Conservation (phyloP, 2,888 invertebrate genomes). For the Augiades crinisus region DNA sequence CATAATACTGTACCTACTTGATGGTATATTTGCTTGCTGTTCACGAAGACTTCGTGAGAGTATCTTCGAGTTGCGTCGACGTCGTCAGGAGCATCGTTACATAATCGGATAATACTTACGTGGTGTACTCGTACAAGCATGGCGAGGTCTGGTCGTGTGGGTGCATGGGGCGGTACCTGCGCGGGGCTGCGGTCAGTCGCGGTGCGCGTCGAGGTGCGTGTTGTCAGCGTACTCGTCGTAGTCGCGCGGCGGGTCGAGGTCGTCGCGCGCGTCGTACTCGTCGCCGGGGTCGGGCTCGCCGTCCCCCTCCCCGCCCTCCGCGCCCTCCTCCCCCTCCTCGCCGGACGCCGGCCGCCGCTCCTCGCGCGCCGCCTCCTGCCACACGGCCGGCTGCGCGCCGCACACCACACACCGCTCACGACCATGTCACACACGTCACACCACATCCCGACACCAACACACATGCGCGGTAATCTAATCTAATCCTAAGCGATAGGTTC, state of each 20-base stretch:
- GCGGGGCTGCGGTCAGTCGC: slow-evolving; percentile 47
- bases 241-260: slow-evolving; percentile 58
- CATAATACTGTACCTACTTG: background rate
- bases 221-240: slow-evolving; percentile 75
- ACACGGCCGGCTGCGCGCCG: slow-evolving; percentile 40
- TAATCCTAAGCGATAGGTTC: background rate
- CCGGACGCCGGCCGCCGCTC: slow-evolving; percentile 36
- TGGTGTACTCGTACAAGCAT: too few species aligned
- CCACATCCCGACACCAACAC: slow-evolving; percentile 3
- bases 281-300: slow-evolving; percentile 41
- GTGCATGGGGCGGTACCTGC: too few species aligned
- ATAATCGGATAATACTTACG: too few species aligned
- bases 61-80: too few species aligned
- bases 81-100: too few species aligned
- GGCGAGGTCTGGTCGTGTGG: too few species aligned
- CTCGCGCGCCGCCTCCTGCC: slow-evolving; percentile 40
- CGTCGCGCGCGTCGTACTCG: slow-evolving; percentile 48
- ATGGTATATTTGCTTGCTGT: too few species aligned
- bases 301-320: slow-evolving; percentile 35
- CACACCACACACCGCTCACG: slow-evolving; percentile 38
- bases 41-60: too few species aligned
- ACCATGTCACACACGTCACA: slow-evolving; percentile 28
- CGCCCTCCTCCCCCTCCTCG: slow-evolving; percentile 37
- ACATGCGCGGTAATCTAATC: background rate
- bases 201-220: slow-evolving; percentile 57